phyloP scores from a whole-genome alignment of 2,113 vertebrate genomes.

The Dromas ardeola region DNA sequence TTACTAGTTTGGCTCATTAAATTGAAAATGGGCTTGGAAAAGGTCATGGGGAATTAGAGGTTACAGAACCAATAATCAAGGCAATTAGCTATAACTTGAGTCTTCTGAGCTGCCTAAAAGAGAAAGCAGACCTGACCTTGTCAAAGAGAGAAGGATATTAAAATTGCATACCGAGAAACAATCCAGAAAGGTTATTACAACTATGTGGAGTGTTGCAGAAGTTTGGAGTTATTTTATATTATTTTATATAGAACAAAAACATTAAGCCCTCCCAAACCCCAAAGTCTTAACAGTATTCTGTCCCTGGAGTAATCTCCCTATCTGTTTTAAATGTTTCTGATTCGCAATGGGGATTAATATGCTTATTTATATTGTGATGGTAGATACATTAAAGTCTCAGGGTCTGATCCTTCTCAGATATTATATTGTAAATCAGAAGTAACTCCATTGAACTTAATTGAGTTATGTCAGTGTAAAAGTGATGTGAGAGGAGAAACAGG shows the following conservation, averaged over 20 bases:
- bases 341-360: neutral
- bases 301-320: neutral
- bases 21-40: conserved; percentile 55
- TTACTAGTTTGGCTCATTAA: conserved; percentile 66
- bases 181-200: neutral
- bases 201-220: neutral
- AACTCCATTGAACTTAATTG: neutral
- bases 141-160: conserved; percentile 14
- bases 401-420: neutral
- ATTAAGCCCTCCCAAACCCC: neutral
- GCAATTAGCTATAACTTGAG: conserved; percentile 65
- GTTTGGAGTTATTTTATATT: neutral
- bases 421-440: neutral
- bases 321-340: neutral
- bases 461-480: neutral
- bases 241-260: neutral
- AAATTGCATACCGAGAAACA: conserved; percentile 21
- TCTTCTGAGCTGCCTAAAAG: conserved; percentile 43
- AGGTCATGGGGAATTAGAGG: conserved; percentile 58
- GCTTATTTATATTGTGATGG: neutral
- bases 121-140: conserved; percentile 45
- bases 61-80: conserved; percentile 69
- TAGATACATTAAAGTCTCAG: neutral
- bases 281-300: neutral
- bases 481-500: neutral